Evolutionary conservation across 2,113 vertebrate species (phyloP), one percentile per base, ranked within the genome.

Genomic region (Dendrocopos noguchii): DNA sequence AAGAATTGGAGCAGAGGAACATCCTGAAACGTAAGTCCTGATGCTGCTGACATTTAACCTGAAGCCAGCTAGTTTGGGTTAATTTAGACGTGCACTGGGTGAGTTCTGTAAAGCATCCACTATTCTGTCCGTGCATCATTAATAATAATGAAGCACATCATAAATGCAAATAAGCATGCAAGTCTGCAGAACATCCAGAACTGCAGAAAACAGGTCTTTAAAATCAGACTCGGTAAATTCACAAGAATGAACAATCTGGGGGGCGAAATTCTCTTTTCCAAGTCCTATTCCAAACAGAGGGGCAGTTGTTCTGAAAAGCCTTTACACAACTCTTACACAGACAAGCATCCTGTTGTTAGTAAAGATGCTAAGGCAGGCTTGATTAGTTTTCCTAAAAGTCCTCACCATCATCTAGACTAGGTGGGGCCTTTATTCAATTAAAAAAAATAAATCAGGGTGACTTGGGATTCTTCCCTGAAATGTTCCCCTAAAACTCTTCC

Each of bases 1-100:
- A 99, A 93, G 99, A 99, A 88, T 97, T 99, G 96, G 99, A 99
- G 85, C 99, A 99, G 97, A 98, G 99, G 94, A 99, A 99, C 97
- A 99, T 99, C 93, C 97, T 99, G 94, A 99, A 99, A 98, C 99
- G 99, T 99, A 96, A 99, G 99, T 98, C 77, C 68, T 95, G 33
- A 24, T 84, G 29, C 74, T 31, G 14, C 50, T 85, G 57, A 42
- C 4, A 6, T 46, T 59, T 25, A 55, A 71, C 66, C 34, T 76
- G 34, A 76, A 52, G 28, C 33, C 56, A 66, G 74, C 29, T 60
- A 18, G 31, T 81, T 68, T 77, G 70, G 44, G 12, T 46, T 80
- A 31, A 17, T 44, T 85, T 68, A 64, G 11, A 7, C 61, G 15
- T 42, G 28, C 9, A 5, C 44, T 77, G 52, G 25, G 24, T 52